phyloP scores from a whole-genome alignment of 2,797 vertebrate species.

The Bradypus variegatus region DNA sequence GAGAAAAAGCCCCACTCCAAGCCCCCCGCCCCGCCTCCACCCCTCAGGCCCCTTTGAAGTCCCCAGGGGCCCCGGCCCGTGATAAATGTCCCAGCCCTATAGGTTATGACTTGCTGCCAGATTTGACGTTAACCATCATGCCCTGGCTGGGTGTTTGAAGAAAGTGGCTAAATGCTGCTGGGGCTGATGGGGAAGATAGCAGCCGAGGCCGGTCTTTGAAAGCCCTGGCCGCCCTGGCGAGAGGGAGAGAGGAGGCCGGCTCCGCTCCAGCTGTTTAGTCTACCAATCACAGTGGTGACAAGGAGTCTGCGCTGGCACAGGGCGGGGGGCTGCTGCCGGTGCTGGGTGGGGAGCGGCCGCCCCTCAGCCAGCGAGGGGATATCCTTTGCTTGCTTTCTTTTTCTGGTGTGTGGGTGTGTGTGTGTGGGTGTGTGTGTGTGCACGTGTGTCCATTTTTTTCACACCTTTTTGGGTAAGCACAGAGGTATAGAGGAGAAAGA shows the following conservation, averaged over 20 bases:
- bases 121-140: slow-evolving; percentile 80
- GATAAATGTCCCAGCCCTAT: slow-evolving; percentile 72
- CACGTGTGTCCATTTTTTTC: not conserved
- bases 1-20: not conserved
- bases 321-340: slow-evolving; percentile 11
- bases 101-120: slow-evolving; percentile 72
- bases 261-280: slow-evolving; percentile 88
- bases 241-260: slow-evolving; percentile 64
- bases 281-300: slow-evolving; percentile 91
- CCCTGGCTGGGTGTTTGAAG: slow-evolving; percentile 67
- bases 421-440: not conserved
- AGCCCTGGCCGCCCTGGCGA: slow-evolving; percentile 60
- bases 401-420: no score
- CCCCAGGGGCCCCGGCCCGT: slow-evolving; percentile 53
- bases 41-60: slow-evolving; percentile 62
- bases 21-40: not conserved
- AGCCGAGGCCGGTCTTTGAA: slow-evolving; percentile 65
- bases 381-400: not conserved
- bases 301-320: slow-evolving; percentile 78
- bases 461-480: not conserved
- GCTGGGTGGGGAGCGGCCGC: not conserved
- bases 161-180: slow-evolving; percentile 66
- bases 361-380: not conserved
- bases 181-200: slow-evolving; percentile 67
- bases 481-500: not conserved